Evolutionary conservation across 2,888 invertebrate species (phyloP).

Genomic region (Andrena bucephala): DNA sequence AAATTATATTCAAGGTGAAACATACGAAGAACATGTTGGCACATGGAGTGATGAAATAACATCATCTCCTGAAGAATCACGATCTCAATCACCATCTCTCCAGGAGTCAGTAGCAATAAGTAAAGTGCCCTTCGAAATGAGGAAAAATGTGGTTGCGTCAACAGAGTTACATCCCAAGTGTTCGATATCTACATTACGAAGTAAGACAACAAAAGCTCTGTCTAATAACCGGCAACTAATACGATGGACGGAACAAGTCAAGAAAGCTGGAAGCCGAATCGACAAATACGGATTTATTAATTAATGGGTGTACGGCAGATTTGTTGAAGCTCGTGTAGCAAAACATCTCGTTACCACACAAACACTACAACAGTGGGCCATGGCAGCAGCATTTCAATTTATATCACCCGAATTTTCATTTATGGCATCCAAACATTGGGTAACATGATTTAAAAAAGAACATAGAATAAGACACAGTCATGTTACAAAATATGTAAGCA

Average conservation of each 20-base stretch:
- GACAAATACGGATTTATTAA: slow-evolving; percentile 38
- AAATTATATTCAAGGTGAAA: no score
- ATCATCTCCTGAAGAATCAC: no score
- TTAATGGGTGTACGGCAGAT: slow-evolving; percentile 28
- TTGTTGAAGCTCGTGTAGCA: slow-evolving; percentile 42
- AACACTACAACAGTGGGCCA: slow-evolving; percentile 62
- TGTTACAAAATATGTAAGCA: slow-evolving; percentile 14
- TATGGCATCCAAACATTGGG: slow-evolving; percentile 46
- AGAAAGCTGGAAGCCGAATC: slow-evolving; percentile 4
- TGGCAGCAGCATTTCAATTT: slow-evolving; percentile 63
- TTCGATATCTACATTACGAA: not conserved
- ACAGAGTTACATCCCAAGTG: slow-evolving; percentile 7
- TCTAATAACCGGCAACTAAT: not conserved
- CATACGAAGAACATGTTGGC: no score
- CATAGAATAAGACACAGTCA: not conserved
- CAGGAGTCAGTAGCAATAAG: no score
- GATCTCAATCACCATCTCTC: not conserved
- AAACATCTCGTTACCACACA: slow-evolving; percentile 52
- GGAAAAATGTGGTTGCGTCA: slow-evolving; percentile 1
- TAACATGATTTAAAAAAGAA: slow-evolving; percentile 5
- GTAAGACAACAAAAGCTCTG: not conserved
- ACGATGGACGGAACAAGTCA: slow-evolving; percentile 1
- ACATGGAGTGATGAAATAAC: no score
- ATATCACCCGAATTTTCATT: slow-evolving; percentile 64
- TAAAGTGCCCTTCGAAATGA: not conserved